A percentile compares a stretch with the other conserved stretches of the same genome.
These are phyloP conservation scores for Podarcis raffonei DNA, from an alignment of 2,113 vertebrate species.

Conservation along the genomic window DNA sequence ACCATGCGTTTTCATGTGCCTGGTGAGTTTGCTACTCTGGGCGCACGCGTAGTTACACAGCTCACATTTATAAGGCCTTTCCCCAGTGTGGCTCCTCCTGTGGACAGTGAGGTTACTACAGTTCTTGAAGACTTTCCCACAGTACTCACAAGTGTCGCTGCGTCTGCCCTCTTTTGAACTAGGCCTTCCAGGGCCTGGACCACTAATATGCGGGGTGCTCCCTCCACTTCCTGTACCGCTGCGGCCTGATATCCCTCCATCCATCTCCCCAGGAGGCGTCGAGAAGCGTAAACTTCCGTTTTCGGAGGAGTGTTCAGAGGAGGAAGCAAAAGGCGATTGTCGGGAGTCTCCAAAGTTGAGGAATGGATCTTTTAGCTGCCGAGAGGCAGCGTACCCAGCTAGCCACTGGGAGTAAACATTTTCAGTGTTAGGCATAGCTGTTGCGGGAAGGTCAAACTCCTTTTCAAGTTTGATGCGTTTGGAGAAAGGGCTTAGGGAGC, in stretches of 20 bases:
- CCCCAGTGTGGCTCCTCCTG: conserved; percentile 99
- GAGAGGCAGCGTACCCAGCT: conserved; percentile 95
- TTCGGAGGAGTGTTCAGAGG: conserved; percentile 98
- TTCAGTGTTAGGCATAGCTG: conserved; percentile 97
- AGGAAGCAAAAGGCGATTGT: conserved; percentile 99
- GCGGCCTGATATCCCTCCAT: conserved; percentile 95
- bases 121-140: conserved; percentile 99
- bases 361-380: conserved; percentile 99
- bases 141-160: conserved; percentile 99
- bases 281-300: conserved; percentile 99
- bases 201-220: conserved; percentile 97
- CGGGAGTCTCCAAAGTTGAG: conserved; percentile 98
- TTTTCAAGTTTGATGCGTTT: conserved; percentile 99
- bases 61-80: conserved; percentile 99
- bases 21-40: conserved; percentile 99
- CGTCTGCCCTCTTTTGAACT: conserved; percentile 97
- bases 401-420: conserved; percentile 99
- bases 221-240: conserved; percentile 97
- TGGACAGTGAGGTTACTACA: conserved; percentile 99
- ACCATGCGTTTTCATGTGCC: conserved; percentile 99
- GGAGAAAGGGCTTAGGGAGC: conserved; percentile 96
- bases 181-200: conserved; percentile 90
- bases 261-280: conserved; percentile 96
- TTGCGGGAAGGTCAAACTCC: conserved; percentile 95
- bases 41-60: conserved; percentile 99